Evolutionary conservation across 2,113 vertebrate species (phyloP), one percentile per base, ranked within the genome.

Genomic region (Thalassoma bifasciatum): DNA sequence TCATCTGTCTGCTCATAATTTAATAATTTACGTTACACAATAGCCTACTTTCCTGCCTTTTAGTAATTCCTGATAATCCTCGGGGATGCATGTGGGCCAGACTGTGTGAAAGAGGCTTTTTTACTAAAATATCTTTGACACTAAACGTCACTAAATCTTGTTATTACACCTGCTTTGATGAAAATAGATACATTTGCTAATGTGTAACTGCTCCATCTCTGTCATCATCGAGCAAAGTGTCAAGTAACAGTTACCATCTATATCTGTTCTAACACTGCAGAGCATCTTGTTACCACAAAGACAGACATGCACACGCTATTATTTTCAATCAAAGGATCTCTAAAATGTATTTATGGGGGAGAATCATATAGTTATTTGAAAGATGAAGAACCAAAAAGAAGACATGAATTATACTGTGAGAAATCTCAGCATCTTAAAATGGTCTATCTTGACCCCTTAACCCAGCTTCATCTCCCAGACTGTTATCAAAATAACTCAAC

Each of bases 401-500:
- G 57, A 57, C 24, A 47, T 52, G 42, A 47, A 67, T 52, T 51
- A 58, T 63, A 54, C 46, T 57, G 44, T 30, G 36, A 21, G 66
- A 36, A 57, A 72, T 76, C 62, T 68, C 10, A 61, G 40, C 65
- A 81, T 83, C 65, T 70, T 16, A 6, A 50, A 68, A n/a, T 21
- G 30, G 21, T 56, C 24, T 21, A 17, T 53, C 61, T 51, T 64
- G 37, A n/a, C 49, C 44, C 36, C 47, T 26, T 22, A 22, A 36
- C 44, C 22, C 75, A 36, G 37, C 49, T 58, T 10, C 5, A 66
- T 64, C 62, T 74, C 49, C 10, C 6, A 22, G 14, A 53, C 38
- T 72, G 56, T 56, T 56, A 84, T 84, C 64, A 73, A 79, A 87
- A 66, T 36, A 76, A 50, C 74, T 78, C 30, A 23, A n/a, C 44